Conservation (phyloP, 2,888 invertebrate genomes). For the Drosophila mimetica region DNA sequence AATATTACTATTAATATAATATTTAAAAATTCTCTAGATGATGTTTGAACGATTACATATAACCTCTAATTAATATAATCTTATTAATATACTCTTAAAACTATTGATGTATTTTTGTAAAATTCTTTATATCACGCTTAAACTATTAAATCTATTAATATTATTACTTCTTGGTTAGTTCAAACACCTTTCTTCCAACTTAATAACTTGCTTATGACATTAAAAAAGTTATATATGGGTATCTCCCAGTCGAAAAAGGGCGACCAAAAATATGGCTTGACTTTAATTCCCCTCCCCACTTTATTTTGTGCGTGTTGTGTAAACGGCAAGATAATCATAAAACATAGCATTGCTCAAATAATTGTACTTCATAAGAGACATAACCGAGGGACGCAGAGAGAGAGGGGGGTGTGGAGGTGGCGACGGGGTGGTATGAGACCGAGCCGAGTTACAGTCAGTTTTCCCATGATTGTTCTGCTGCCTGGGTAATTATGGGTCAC, state of each 20-base stretch:
- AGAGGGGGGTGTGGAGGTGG: slow-evolving; percentile 1
- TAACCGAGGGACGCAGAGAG: slow-evolving; percentile 20
- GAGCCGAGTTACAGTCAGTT: slow-evolving; percentile 42
- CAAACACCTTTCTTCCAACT: background rate
- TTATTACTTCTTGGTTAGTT: background rate
- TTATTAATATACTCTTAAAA: too few relatives aligned
- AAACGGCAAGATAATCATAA: slow-evolving; percentile 73
- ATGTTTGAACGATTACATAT: too few relatives aligned
- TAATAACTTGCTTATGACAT: background rate
- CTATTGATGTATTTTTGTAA: too few relatives aligned
- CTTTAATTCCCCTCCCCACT: slow-evolving; percentile 3
- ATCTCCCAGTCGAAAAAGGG: background rate
- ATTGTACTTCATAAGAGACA: slow-evolving; percentile 63
- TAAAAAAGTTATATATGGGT: background rate
- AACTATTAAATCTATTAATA: background rate
- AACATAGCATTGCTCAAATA: slow-evolving; percentile 74
- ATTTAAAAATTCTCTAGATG: too few relatives aligned
- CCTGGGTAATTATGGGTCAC: slow-evolving; percentile 78
- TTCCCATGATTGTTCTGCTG: slow-evolving; percentile 79
- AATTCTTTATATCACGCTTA: too few relatives aligned
- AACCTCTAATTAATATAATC: too few relatives aligned
- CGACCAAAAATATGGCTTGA: background rate
- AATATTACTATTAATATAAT: too few relatives aligned
- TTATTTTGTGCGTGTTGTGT: slow-evolving; percentile 58
- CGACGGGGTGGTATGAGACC: slow-evolving; percentile 11